Percentiles rank a stretch among this genome's conserved stretches.
Conservation (phyloP, 2,888 invertebrate species). For the Agriopis marginaria region DNA sequence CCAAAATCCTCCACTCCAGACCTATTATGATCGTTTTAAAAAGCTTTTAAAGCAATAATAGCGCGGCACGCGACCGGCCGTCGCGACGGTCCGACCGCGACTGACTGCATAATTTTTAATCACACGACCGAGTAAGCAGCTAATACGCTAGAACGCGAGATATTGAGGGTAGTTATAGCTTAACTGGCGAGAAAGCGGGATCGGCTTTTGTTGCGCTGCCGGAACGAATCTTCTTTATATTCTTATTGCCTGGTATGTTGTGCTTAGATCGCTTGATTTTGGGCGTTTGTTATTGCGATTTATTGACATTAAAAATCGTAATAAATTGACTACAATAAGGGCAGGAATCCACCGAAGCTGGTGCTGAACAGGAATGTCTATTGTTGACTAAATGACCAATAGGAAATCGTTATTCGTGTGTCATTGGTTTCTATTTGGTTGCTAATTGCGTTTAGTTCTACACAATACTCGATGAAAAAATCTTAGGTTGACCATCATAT, state of each 20-base stretch:
- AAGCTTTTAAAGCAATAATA: conserved; percentile 72
- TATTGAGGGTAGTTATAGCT: conserved; percentile 68
- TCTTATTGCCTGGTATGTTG: conserved; percentile 50
- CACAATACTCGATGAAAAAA: too few relatives aligned
- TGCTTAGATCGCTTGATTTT: conserved; percentile 21
- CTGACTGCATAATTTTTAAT: conserved; percentile 84
- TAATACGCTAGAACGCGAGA: conserved; percentile 81
- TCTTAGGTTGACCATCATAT: too few relatives aligned
- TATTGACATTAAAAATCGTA: not conserved
- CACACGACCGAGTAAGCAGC: conserved; percentile 84
- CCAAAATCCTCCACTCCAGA: conserved; percentile 35
- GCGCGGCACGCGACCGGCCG: conserved; percentile 66
- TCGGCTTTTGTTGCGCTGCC: conserved; percentile 61
- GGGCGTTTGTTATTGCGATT: conserved; percentile 8
- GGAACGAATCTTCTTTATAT: conserved; percentile 61
- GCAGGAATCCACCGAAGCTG: not conserved
- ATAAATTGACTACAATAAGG: not conserved
- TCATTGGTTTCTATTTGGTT: too few relatives aligned
- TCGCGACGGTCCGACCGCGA: conserved; percentile 59
- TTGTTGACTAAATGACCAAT: too few relatives aligned
- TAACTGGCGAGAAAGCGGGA: conserved; percentile 62
- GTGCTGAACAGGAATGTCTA: too few relatives aligned
- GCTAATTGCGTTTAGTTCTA: too few relatives aligned
- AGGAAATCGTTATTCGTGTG: too few relatives aligned
- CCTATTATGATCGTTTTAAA: conserved; percentile 71